Conservation (phyloP, 2,113 vertebrate species). For the Megaptera novaeangliae region DNA sequence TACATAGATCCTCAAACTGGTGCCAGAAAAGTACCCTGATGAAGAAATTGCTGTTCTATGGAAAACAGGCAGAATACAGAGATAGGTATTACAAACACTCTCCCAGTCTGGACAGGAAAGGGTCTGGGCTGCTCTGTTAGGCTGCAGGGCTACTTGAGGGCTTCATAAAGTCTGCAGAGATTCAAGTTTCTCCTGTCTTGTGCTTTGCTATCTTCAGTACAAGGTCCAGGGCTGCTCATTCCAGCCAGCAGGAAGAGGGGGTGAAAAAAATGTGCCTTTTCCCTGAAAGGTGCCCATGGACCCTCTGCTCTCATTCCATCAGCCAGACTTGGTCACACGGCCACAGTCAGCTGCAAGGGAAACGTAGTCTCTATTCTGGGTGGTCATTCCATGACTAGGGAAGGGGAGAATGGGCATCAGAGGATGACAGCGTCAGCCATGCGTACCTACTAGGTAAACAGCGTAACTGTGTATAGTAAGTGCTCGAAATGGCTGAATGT, state of each 20-base stretch:
- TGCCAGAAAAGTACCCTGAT: neutral
- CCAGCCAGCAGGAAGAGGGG: neutral
- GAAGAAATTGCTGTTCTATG: neutral
- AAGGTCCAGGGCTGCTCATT: neutral
- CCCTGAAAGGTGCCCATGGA: neutral
- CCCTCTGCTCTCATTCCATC: neutral
- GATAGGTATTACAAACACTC: neutral
- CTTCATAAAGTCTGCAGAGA: neutral
- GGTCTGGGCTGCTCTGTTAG: neutral
- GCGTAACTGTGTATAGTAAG: neutral
- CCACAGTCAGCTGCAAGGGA: neutral
- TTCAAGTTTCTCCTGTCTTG: neutral
- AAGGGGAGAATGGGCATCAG: neutral
- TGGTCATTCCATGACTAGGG: neutral
- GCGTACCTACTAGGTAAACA: neutral
- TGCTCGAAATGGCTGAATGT: neutral
- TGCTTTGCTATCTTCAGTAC: neutral
- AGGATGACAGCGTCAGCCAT: neutral
- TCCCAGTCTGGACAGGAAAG: neutral
- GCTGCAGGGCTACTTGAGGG: neutral
- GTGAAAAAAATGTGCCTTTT: neutral
- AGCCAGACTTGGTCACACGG: neutral
- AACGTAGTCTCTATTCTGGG: neutral
- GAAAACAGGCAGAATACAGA: neutral
- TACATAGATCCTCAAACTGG: neutral